These are phyloP conservation scores for Drosophila simulans DNA, from an alignment of 1,140 invertebrate species.

Conservation along the genomic window DNA sequence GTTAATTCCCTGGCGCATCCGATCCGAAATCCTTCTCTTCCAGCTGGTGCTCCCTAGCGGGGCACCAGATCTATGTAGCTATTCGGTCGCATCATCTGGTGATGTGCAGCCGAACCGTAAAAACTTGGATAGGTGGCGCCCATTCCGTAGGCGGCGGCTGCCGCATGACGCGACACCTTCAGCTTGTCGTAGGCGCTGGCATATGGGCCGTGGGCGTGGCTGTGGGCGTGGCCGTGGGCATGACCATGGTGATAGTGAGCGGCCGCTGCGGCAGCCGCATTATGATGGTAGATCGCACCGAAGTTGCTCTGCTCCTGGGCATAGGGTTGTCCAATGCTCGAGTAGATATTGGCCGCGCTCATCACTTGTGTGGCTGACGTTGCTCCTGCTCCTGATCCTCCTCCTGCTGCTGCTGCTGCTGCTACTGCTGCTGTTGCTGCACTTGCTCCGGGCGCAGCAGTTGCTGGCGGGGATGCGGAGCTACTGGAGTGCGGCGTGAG, in stretches of 20 bases:
- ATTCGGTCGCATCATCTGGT: constrained; percentile 82
- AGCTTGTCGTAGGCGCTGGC: constrained; percentile 82
- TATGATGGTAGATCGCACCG: constrained; percentile 85
- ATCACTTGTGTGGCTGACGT: constrained; percentile 49
- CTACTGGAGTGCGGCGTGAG: constrained; percentile 60
- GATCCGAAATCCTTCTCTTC: not conserved
- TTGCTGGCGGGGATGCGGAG: constrained; percentile 51
- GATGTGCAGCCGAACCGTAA: constrained; percentile 73
- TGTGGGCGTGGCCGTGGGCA: constrained; percentile 57
- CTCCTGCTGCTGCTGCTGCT: constrained; percentile 15
- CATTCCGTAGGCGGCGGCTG: constrained; percentile 71
- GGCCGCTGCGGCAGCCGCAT: constrained; percentile 55
- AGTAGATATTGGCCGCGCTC: constrained; percentile 74
- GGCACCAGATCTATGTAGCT: constrained; percentile 83
- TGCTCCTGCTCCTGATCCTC: constrained; percentile 5
- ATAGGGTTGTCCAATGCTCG: constrained; percentile 84
- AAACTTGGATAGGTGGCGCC: constrained; percentile 75
- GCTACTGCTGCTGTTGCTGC: constrained; percentile 8
- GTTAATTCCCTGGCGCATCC: not conserved
- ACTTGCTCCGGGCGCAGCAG: not conserved
- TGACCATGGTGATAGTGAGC: constrained; percentile 63
- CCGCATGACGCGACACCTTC: constrained; percentile 72
- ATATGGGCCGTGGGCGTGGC: constrained; percentile 62
- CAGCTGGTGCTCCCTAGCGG: constrained; percentile 28
- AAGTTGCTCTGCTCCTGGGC: constrained; percentile 85